Evolutionary conservation across 2,888 invertebrate species (phyloP).

Genomic region (Alloscopus bannaensis): DNA sequence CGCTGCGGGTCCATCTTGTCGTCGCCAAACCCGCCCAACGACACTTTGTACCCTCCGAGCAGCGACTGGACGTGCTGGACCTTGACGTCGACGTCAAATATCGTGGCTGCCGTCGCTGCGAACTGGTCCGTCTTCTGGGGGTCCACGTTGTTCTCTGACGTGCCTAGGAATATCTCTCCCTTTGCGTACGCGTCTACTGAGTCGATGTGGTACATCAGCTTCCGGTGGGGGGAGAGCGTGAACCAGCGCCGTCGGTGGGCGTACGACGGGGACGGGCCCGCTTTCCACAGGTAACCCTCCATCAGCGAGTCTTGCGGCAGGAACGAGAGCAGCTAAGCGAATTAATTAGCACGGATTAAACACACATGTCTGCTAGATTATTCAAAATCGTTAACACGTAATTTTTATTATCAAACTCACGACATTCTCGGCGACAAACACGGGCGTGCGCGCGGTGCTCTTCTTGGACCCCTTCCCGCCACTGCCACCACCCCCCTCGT

Average conservation of each 20-base stretch:
- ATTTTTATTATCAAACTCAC: not conserved
- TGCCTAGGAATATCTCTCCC: slow-evolving; percentile 91
- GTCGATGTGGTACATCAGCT: slow-evolving; percentile 94
- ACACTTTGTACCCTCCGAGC: slow-evolving; percentile 57
- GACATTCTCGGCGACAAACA: slow-evolving; percentile 7
- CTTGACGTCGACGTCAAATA: slow-evolving; percentile 55
- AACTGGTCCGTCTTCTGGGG: slow-evolving; percentile 43
- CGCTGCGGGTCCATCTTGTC: slow-evolving; percentile 66
- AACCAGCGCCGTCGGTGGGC: slow-evolving; percentile 92
- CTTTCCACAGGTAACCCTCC: slow-evolving; percentile 92
- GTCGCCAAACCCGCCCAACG: slow-evolving; percentile 69
- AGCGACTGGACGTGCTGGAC: slow-evolving; percentile 22
- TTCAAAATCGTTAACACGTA: too few relatives aligned
- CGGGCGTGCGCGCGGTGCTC: not conserved
- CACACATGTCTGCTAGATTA: too few relatives aligned
- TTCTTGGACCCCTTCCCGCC: not conserved
- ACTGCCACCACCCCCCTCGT: not conserved
- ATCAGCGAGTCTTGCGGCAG: slow-evolving; percentile 58
- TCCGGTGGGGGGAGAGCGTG: slow-evolving; percentile 81
- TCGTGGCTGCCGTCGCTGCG: slow-evolving; percentile 47
- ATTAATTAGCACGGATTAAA: not conserved
- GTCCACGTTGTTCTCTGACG: slow-evolving; percentile 37
- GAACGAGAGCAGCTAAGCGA: slow-evolving; percentile 32
- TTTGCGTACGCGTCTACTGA: slow-evolving; percentile 91
- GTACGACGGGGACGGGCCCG: slow-evolving; percentile 80